These are phyloP conservation scores for Enteromius afrohamiltoni DNA, from an alignment of 2,797 vertebrate genomes.

Conservation along the genomic window DNA sequence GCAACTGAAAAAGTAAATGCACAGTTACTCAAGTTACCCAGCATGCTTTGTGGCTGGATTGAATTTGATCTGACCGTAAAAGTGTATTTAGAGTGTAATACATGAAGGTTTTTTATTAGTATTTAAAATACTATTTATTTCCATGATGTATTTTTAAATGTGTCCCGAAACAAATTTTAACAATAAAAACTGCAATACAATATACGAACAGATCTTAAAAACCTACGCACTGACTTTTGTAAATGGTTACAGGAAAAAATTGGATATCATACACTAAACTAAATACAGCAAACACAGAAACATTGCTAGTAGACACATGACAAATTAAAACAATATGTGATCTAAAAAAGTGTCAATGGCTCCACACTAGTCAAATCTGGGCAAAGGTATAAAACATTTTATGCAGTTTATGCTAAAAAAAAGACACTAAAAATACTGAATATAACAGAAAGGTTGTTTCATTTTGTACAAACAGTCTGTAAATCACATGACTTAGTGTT, in stretches of 20 bases:
- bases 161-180: not conserved
- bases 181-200: not conserved
- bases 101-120: not conserved
- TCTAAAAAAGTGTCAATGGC: not conserved
- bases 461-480: constrained; percentile 16
- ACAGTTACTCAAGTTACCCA: no score
- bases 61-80: not conserved
- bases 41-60: not conserved
- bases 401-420: not conserved
- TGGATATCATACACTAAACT: not conserved
- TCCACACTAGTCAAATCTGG: not conserved
- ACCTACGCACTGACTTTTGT: not conserved
- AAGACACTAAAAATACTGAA: not conserved
- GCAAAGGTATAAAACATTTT: not conserved
- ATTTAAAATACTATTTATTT: no score
- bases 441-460: not conserved
- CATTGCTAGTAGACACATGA: not conserved
- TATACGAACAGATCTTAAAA: not conserved
- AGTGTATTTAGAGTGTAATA: not conserved
- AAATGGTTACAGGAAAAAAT: not conserved
- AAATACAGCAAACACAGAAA: not conserved
- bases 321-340: not conserved
- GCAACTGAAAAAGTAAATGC: not conserved
- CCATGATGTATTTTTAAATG: not conserved
- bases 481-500: constrained; percentile 48